Percentiles rank a stretch among this genome's conserved stretches.
phyloP scores from a whole-genome alignment of 2,888 invertebrate genomes.

The Macrosiphum euphorbiae region DNA sequence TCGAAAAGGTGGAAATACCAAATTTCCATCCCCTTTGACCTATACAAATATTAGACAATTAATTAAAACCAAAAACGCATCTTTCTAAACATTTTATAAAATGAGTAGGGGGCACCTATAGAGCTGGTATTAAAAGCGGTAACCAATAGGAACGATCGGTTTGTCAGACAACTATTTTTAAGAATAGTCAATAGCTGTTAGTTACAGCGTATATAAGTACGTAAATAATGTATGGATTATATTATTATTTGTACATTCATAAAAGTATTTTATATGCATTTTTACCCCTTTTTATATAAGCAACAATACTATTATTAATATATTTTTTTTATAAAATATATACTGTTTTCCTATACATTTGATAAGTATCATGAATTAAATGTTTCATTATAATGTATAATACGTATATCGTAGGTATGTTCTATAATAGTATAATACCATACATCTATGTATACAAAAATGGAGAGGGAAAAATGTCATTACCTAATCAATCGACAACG shows the following conservation, averaged over 20 bases:
- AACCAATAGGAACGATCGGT: no score
- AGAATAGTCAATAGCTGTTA: background rate
- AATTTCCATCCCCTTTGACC: slow-evolving; percentile 90
- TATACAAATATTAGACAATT: slow-evolving; percentile 70
- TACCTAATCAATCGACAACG: no score
- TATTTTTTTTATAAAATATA: no score
- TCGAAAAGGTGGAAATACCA: slow-evolving; percentile 94
- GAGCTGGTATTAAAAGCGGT: background rate
- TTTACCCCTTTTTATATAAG: background rate
- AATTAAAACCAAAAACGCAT: background rate
- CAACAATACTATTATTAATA: background rate
- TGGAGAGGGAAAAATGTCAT: no score
- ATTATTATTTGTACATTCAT: background rate
- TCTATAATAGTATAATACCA: no score
- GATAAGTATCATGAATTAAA: no score
- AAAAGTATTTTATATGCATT: background rate
- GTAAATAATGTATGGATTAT: no score
- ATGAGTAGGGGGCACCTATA: background rate
- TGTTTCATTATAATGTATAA: no score
- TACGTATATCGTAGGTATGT: no score
- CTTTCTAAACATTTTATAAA: background rate
- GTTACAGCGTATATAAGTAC: no score
- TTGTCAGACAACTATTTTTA: background rate
- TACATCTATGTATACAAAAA: no score
- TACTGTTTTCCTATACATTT: no score